Evolutionary conservation across 2,888 invertebrate species (phyloP), one percentile per base, ranked within the genome.

Genomic region (Emesis furor): DNA sequence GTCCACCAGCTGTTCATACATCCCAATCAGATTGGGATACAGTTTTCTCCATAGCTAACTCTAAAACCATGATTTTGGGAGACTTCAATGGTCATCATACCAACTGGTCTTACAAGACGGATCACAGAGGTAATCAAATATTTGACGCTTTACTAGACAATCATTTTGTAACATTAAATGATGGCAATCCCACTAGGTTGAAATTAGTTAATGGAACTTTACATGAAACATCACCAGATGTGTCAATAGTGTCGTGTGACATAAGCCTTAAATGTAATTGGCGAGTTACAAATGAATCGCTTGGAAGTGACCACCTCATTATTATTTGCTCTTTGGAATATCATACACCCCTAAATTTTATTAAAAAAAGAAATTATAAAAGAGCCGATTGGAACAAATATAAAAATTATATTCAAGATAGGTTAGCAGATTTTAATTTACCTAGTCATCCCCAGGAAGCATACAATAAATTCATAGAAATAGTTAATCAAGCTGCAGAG

Each of bases 1-100:
- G 73, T 55, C 32, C 73, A 4, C 73, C 73, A 35, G 73, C 30
- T 79, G 86, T 79, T 78, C 35, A 67, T 30, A 62, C 14, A 32
- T 55, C 24, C 17, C 65, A 65, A 65, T 55, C 30, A 35, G 73
- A 73, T 55, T 73, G 73, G 73, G 73, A 74, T 74, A 39, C 59
- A 8, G 12, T 65, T 17, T 73, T 73, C n/a, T 73, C 73, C n/a
- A 39, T 68, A 46, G 46, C 46, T 46, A 14, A 46, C 14, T 46
- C 46, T 3, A 46, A 46, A 46, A 46, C 46, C 14, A 46, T 46
- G 14, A 73, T 42, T 72, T 78, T 24, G 12, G 7, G 12, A 59
- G 72, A 37, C 4, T 65, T 46, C 12, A 46, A 46, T 14, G 42
- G 42, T 12, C 42, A 46, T 14, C 42, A 46, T 46, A 46, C 42